A percentile compares a stretch with the other conserved stretches of the same genome.
These are phyloP conservation scores for Diacarnus erythraeanus DNA, from an alignment of 37 sponge, comb jelly and placozoan genomes.

Conservation along the genomic window DNA sequence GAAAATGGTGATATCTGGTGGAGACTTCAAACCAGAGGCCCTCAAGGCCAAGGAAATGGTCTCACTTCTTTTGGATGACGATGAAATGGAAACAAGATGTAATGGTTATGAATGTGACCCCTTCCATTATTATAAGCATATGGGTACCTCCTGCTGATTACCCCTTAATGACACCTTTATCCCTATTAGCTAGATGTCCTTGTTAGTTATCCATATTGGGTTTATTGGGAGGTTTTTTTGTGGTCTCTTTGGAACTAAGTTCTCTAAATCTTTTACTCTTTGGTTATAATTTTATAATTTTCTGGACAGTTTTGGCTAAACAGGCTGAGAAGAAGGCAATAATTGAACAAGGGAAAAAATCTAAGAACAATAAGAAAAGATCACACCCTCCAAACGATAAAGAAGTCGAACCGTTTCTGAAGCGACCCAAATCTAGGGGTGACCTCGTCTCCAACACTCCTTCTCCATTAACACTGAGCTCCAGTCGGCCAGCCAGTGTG, in stretches of 20 bases:
- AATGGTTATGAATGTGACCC: no score
- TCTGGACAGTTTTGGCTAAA: slow-evolving; percentile 63
- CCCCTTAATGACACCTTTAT: background rate
- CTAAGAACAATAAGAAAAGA: slow-evolving; percentile 42
- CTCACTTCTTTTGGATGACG: slow-evolving; percentile 90
- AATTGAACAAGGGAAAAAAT: slow-evolving; percentile 29
- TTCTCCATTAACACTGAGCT: slow-evolving; percentile 34
- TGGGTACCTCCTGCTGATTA: background rate
- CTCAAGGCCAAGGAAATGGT: slow-evolving; percentile 94
- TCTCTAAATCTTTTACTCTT: no score
- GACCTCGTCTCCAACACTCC: slow-evolving; percentile 25
- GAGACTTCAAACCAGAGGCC: slow-evolving; percentile 86
- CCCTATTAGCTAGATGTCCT: no score
- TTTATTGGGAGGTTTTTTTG: no score
- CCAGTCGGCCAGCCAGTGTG: slow-evolving; percentile 41
- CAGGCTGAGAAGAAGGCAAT: slow-evolving; percentile 64
- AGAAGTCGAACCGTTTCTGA: slow-evolving; percentile 28
- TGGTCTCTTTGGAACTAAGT: no score
- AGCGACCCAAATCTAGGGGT: slow-evolving; percentile 17
- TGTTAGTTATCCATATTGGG: no score
- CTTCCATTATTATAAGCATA: background rate
- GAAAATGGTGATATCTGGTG: slow-evolving; percentile 96
- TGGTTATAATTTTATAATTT: no score
- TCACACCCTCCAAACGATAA: slow-evolving; percentile 13
- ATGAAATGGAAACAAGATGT: slow-evolving; percentile 93